phyloP scores from a whole-genome alignment of 2,113 vertebrate species.

The Lagopus leucura region DNA sequence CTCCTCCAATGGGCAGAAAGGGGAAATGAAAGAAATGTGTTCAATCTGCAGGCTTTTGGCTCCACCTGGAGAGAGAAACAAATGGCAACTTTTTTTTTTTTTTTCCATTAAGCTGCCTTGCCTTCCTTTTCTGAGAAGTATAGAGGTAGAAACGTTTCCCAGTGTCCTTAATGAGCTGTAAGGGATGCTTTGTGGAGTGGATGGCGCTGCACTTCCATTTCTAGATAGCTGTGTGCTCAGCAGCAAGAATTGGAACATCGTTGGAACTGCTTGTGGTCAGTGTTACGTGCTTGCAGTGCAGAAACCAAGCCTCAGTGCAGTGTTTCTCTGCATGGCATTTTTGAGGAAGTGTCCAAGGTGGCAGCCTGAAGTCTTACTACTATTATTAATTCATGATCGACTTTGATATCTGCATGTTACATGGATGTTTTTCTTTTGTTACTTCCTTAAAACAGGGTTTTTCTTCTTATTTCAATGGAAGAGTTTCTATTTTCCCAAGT shows the following conservation, averaged over 20 bases:
- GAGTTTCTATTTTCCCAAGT: background rate
- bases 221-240: background rate
- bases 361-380: background rate
- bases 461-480: accelerated
- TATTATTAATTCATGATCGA: background rate
- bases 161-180: background rate
- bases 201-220: background rate
- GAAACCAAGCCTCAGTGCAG: background rate
- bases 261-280: background rate
- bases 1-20: background rate
- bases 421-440: background rate
- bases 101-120: background rate
- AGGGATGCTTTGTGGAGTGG: background rate
- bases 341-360: background rate
- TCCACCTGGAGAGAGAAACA: conserved; percentile 57
- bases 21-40: background rate
- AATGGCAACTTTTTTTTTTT: background rate
- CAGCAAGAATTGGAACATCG: background rate
- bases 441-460: background rate
- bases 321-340: background rate
- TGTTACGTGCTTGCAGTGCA: background rate
- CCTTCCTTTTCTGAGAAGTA: background rate
- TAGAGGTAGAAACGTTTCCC: background rate
- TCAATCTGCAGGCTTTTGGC: background rate
- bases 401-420: background rate